Conservation (phyloP, 2,113 vertebrate genomes). For the Pterocles orientalis region DNA sequence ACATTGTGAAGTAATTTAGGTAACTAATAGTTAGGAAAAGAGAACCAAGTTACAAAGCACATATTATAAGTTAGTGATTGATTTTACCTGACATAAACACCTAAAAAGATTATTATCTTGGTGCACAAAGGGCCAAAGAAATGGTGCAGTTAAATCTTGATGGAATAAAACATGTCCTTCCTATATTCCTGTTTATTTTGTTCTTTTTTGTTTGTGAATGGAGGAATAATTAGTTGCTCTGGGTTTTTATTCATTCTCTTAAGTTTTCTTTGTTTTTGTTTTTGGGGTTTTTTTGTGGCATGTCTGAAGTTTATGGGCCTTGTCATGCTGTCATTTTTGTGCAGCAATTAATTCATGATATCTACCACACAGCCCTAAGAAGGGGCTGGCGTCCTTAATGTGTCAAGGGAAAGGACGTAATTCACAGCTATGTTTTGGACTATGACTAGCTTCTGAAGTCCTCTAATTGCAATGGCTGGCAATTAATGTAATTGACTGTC, state of each 20-base stretch:
- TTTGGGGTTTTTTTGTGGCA: neutral
- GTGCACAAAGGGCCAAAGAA: constrained; percentile 38
- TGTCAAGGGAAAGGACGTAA: neutral
- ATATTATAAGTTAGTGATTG: constrained; percentile 35
- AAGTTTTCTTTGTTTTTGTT: neutral
- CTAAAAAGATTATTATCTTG: constrained; percentile 18
- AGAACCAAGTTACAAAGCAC: constrained; percentile 27
- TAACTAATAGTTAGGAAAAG: constrained; percentile 36
- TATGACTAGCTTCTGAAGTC: neutral
- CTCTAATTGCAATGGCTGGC: neutral
- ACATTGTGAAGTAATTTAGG: constrained; percentile 39
- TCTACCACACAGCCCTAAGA: neutral
- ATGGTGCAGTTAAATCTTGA: constrained; percentile 21
- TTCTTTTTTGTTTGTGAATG: neutral
- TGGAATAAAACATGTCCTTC: constrained; percentile 17
- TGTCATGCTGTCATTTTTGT: constrained; percentile 4
- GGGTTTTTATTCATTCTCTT: neutral
- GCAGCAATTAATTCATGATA: neutral
- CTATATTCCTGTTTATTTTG: constrained; percentile 15
- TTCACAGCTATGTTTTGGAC: neutral
- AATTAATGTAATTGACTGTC: neutral
- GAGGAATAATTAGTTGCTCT: constrained; percentile 35
- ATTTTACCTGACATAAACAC: constrained; percentile 2
- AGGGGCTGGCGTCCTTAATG: neutral
- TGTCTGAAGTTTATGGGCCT: constrained; percentile 11